Conservation (phyloP, 1,140 invertebrate genomes). For the Caerostris darwini region DNA sequence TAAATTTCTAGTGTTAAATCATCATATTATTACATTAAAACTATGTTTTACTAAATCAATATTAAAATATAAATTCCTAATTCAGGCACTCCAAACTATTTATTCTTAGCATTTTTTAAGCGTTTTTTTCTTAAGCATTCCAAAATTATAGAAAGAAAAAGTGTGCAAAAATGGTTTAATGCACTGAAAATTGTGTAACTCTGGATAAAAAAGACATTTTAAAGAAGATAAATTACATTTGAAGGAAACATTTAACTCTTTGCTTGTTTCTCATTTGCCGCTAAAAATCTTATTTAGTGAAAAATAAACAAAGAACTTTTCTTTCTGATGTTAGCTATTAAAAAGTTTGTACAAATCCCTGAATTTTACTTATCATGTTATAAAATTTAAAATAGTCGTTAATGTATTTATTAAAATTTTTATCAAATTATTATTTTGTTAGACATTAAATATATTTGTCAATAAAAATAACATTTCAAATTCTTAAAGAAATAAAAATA, state of each 20-base stretch:
- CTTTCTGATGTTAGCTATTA: background rate
- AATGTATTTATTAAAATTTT: too few species aligned
- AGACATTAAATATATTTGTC: too few species aligned
- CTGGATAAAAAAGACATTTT: background rate
- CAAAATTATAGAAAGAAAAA: background rate
- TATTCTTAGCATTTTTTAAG: background rate
- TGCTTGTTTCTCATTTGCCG: background rate
- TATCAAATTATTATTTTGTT: too few species aligned
- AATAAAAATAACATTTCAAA: too few species aligned
- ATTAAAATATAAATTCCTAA: background rate
- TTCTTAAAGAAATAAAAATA: too few species aligned
- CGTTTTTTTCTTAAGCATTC: background rate
- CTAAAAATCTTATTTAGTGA: too few species aligned
- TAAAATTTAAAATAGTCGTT: too few species aligned
- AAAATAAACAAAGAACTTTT: too few species aligned
- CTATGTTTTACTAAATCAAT: background rate
- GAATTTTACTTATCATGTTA: too few species aligned
- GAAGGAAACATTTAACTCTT: background rate
- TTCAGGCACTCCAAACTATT: background rate
- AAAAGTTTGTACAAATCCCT: too few species aligned
- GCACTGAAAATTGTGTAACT: background rate
- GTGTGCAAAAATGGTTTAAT: background rate
- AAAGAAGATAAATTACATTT: background rate
- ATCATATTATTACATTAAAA: too few species aligned
- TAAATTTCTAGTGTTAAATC: background rate